Evolutionary conservation across 2,888 invertebrate species (phyloP).

Genomic region (Stictocephala bisonia): DNA sequence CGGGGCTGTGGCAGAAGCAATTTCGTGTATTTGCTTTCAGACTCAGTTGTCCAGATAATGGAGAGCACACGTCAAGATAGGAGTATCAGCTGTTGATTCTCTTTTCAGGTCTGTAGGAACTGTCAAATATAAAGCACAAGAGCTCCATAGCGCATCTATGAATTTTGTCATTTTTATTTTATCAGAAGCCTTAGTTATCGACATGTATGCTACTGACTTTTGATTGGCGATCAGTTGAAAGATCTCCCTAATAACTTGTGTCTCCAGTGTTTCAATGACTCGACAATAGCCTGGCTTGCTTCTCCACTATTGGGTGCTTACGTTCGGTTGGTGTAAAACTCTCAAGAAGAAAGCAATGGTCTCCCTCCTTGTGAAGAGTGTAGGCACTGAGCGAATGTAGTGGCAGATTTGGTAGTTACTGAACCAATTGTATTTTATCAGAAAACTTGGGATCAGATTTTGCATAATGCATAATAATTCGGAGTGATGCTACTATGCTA

Average conservation of each 20-base stretch:
- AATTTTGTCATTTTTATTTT: constrained; percentile 31
- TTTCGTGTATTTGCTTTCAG: not conserved
- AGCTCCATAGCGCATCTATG: constrained; percentile 35
- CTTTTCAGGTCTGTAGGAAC: constrained; percentile 1
- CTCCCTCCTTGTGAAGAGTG: constrained; percentile 11
- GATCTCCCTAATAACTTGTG: constrained; percentile 12
- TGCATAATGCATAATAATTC: constrained; percentile 24
- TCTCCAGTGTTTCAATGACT: constrained; percentile 25
- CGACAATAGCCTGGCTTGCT: constrained; percentile 31
- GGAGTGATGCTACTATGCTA: not conserved
- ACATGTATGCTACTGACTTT: constrained; percentile 31
- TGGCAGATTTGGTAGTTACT: constrained; percentile 6
- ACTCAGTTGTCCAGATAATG: too few species aligned
- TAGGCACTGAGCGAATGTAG: constrained; percentile 13
- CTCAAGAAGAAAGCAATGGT: constrained; percentile 34
- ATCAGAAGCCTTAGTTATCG: constrained; percentile 16
- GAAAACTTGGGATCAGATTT: constrained; percentile 35
- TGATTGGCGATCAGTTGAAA: constrained; percentile 23
- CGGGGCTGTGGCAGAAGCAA: too few species aligned
- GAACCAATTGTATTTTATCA: constrained; percentile 14
- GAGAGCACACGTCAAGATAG: not conserved
- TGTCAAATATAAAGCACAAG: not conserved
- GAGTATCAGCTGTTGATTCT: constrained; percentile 16
- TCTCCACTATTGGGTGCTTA: constrained; percentile 29
- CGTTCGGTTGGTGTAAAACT: constrained; percentile 10